Conservation (phyloP, 2,888 invertebrate genomes). For the Drosophila nigritarsus region DNA sequence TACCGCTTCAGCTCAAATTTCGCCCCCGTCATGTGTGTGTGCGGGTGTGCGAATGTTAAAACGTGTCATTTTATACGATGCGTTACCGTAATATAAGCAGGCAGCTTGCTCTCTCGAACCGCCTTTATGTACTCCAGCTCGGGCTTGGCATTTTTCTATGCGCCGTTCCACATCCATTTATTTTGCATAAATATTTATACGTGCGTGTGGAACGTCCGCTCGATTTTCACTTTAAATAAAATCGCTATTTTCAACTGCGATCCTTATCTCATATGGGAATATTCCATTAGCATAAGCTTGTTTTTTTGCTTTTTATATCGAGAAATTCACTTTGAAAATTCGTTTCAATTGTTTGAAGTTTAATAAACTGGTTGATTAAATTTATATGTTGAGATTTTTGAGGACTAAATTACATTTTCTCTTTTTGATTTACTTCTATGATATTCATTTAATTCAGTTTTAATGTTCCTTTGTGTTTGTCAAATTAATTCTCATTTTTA, state of each 20-base stretch:
- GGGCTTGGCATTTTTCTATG: constrained; percentile 43
- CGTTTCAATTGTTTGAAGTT: not conserved
- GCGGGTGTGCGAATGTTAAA: constrained; percentile 66
- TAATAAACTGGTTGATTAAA: no score
- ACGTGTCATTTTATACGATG: constrained; percentile 75
- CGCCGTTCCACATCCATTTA: constrained; percentile 47
- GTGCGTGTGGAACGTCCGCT: not conserved
- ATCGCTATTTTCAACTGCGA: constrained; percentile 1
- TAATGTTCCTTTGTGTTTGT: not conserved
- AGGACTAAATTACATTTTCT: not conserved
- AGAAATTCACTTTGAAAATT: no score
- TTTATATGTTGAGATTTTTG: no score
- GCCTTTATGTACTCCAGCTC: constrained; percentile 39
- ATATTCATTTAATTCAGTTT: not conserved
- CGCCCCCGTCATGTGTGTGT: constrained; percentile 3
- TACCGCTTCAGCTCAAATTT: constrained; percentile 16
- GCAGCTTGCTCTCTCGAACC: constrained; percentile 22
- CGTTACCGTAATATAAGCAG: constrained; percentile 57
- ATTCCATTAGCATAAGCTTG: not conserved
- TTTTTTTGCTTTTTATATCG: not conserved
- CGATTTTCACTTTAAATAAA: constrained; percentile 10
- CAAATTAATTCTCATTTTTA: not conserved
- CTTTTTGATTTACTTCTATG: not conserved
- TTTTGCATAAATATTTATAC: constrained; percentile 71
- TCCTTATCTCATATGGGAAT: not conserved